A percentile compares a stretch with the other conserved stretches of the same genome.
These are phyloP conservation scores for Pachyrhynchus sulphureomaculatus DNA, from an alignment of 1,140 invertebrate species.

Conservation along the genomic window DNA sequence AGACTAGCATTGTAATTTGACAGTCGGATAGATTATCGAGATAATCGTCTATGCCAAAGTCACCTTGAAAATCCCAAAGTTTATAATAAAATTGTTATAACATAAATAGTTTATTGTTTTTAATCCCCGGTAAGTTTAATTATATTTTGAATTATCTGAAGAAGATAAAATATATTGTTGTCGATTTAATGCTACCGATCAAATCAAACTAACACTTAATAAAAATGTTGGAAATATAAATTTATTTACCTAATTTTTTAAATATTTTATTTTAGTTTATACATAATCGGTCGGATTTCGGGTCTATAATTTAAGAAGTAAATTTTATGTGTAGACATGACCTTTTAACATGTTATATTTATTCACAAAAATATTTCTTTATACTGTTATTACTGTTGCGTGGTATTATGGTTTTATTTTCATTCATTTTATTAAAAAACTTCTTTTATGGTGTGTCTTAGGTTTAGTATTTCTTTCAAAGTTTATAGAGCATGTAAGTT, in stretches of 20 bases:
- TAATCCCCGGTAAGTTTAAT: conserved; percentile 4
- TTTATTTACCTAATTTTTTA: background rate
- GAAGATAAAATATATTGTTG: conserved; percentile 1
- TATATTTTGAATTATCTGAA: background rate
- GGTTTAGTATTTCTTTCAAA: conserved; percentile 15
- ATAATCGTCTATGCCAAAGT: too few species aligned
- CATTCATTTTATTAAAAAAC: background rate
- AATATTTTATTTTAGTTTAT: background rate
- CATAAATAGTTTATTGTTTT: background rate
- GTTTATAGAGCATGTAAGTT: conserved; percentile 30
- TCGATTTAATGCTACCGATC: too few species aligned
- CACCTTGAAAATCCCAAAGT: background rate
- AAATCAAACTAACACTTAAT: too few species aligned
- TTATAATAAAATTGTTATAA: background rate
- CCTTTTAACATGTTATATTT: conserved; percentile 22
- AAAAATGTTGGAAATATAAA: background rate
- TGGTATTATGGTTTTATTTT: conserved; percentile 20
- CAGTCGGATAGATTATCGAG: background rate
- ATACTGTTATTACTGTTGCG: conserved; percentile 2
- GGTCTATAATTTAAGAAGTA: background rate
- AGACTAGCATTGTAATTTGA: background rate
- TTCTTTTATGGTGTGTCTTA: background rate
- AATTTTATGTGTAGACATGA: conserved; percentile 21
- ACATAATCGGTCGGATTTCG: too few species aligned
- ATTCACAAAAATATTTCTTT: conserved; percentile 15